These are phyloP conservation scores for Myripristis jacobus DNA, from an alignment of 2,797 vertebrate species.

Conservation along the genomic window DNA sequence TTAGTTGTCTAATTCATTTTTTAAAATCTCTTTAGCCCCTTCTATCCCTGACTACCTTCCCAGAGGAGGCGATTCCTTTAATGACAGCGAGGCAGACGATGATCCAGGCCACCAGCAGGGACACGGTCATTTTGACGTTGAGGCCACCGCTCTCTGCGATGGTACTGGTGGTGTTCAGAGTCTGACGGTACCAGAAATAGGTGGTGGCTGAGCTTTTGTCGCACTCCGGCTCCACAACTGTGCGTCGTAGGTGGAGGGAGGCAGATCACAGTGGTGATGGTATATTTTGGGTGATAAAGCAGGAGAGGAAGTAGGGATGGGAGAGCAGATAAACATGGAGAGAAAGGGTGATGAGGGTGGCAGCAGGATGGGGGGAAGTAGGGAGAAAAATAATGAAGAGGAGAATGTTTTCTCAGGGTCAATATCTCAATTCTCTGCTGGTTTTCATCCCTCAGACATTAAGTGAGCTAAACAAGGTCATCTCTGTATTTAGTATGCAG, in stretches of 20 bases:
- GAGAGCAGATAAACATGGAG: slow-evolving; percentile 3
- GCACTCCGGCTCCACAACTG: slow-evolving; percentile 93
- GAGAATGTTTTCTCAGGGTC: slow-evolving; percentile 47
- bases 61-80: slow-evolving; percentile 94
- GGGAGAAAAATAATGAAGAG: slow-evolving; percentile 29
- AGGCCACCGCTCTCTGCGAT: slow-evolving; percentile 93
- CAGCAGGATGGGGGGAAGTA: too few species aligned
- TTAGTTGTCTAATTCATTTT: background rate
- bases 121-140: slow-evolving; percentile 94
- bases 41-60: slow-evolving; percentile 84
- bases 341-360: slow-evolving; percentile 17
- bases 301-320: slow-evolving; percentile 4
- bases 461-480: slow-evolving; percentile 56
- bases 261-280: background rate
- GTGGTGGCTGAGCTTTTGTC: slow-evolving; percentile 96
- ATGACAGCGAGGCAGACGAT: slow-evolving; percentile 93
- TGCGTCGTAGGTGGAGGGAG: background rate
- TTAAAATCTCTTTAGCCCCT: background rate
- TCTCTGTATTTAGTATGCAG: slow-evolving; percentile 50
- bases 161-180: slow-evolving; percentile 92
- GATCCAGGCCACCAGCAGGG: slow-evolving; percentile 91
- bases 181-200: slow-evolving; percentile 96
- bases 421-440: slow-evolving; percentile 34
- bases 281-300: slow-evolving; percentile 22
- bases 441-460: slow-evolving; percentile 37